phyloP scores from a whole-genome alignment of 2,797 vertebrate genomes.

The Gila robusta region DNA sequence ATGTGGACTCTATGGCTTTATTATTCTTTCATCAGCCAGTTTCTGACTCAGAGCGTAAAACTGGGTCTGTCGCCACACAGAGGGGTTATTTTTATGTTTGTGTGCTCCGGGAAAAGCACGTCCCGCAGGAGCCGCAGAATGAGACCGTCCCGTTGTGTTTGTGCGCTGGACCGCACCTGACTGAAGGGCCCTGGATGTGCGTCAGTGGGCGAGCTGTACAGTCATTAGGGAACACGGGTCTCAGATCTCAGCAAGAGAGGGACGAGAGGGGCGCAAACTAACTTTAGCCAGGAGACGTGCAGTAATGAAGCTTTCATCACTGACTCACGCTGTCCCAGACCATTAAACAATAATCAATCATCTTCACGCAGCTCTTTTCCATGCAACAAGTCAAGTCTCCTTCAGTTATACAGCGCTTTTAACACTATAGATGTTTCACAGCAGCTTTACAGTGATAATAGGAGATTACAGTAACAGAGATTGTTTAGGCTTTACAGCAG shows the following conservation, averaged over 20 bases:
- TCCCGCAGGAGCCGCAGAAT: not conserved
- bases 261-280: constrained; percentile 12
- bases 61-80: not conserved
- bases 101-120: constrained; percentile 11
- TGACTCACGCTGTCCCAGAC: not conserved
- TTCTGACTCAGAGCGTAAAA: not conserved
- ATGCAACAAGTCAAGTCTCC: too few species aligned
- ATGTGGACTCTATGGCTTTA: not conserved
- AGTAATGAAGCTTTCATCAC: not conserved
- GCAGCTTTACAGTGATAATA: too few species aligned
- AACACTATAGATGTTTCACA: too few species aligned
- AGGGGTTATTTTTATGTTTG: not conserved
- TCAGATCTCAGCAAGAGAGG: constrained; percentile 35
- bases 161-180: constrained; percentile 49
- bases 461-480: too few species aligned
- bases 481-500: too few species aligned
- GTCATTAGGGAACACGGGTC: constrained; percentile 47
- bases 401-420: too few species aligned
- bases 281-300: constrained; percentile 51
- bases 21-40: not conserved
- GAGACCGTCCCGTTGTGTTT: constrained; percentile 40
- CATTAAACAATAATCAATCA: too few species aligned
- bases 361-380: too few species aligned
- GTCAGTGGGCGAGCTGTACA: constrained; percentile 12
- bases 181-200: constrained; percentile 12